These are phyloP conservation scores for Pelodytes ibericus DNA, from an alignment of 2,797 vertebrate genomes.

Conservation along the genomic window DNA sequence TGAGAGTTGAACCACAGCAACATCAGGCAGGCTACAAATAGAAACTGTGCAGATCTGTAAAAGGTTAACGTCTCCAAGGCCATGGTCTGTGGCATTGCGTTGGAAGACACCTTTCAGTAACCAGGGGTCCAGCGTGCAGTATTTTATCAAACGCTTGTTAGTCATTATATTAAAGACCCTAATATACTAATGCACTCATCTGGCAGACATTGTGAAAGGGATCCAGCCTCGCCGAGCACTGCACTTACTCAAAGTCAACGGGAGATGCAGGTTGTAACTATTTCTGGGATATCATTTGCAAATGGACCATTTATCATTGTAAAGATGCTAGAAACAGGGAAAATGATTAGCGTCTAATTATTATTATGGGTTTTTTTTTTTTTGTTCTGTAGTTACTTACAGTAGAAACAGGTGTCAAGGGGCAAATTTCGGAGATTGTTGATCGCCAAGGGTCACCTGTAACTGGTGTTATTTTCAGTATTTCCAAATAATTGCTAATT, in stretches of 20 bases:
- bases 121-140: constrained; percentile 42
- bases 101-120: not conserved
- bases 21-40: too few relatives aligned
- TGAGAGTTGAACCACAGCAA: too few relatives aligned
- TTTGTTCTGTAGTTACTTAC: too few relatives aligned
- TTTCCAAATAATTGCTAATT: too few relatives aligned
- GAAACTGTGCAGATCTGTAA: too few relatives aligned
- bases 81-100: not conserved
- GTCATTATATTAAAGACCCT: constrained; percentile 67
- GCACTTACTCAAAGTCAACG: constrained; percentile 65
- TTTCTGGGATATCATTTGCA: constrained; percentile 69
- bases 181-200: constrained; percentile 69
- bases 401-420: too few relatives aligned
- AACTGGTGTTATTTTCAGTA: too few relatives aligned
- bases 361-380: constrained; percentile 40
- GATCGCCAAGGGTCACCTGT: too few relatives aligned
- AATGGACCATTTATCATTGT: constrained; percentile 68
- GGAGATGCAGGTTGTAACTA: constrained; percentile 64
- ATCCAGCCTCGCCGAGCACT: constrained; percentile 50
- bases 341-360: constrained; percentile 63
- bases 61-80: not conserved
- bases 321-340: constrained; percentile 57
- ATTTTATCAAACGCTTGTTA: constrained; percentile 71
- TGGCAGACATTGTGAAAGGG: constrained; percentile 59
- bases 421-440: too few relatives aligned